Evolutionary conservation across 2,888 invertebrate species (phyloP).

Genomic region (Agriopis leucophaearia): DNA sequence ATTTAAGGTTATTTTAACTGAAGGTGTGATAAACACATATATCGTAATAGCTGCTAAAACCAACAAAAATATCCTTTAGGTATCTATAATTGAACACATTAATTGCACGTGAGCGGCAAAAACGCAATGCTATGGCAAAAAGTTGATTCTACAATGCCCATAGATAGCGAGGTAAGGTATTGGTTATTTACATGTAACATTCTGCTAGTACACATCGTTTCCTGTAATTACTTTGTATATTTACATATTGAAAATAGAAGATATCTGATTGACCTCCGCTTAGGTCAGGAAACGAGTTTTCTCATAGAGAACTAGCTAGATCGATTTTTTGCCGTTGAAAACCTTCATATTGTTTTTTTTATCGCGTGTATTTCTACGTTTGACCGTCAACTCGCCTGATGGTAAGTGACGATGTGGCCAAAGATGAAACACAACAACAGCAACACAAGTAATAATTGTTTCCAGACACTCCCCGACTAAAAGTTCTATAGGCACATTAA

Average conservation of each 20-base stretch:
- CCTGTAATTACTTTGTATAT: neutral
- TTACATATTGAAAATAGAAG: neutral
- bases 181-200: conserved; percentile 1
- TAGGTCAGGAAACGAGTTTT: neutral
- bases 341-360: neutral
- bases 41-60: neutral
- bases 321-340: neutral
- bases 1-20: neutral
- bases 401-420: no score
- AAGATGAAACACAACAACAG: neutral
- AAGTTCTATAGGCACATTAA: conserved; percentile 27
- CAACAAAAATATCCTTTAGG: neutral
- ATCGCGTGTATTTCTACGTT: no score
- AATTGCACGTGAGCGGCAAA: conserved; percentile 16
- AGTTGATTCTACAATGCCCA: neutral
- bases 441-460: neutral
- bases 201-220: neutral
- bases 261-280: neutral
- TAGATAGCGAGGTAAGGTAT: neutral
- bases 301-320: neutral
- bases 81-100: conserved; percentile 2
- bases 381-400: no score
- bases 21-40: neutral
- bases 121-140: neutral
- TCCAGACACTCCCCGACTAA: neutral